These are phyloP conservation scores for Ursus arctos DNA, from an alignment of 2,113 vertebrate genomes.

Conservation along the genomic window DNA sequence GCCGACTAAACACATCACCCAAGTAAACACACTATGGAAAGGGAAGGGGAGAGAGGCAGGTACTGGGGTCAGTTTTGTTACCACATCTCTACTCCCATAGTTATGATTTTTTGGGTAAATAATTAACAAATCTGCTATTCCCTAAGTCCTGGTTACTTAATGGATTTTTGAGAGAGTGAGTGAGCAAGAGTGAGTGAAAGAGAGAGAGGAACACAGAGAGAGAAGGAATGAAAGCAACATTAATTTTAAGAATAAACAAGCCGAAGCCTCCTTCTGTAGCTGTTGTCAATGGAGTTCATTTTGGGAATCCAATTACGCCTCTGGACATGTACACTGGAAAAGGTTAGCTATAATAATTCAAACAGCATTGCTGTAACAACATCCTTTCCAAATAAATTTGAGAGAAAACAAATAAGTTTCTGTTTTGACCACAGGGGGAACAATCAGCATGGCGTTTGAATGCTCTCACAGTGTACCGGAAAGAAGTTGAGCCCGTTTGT, in stretches of 20 bases:
- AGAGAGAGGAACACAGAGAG: not conserved
- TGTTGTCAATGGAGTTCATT: conserved; percentile 11
- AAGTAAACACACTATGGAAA: not conserved
- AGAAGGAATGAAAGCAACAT: not conserved
- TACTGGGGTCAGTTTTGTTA: not conserved
- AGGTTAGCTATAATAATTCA: conserved; percentile 60
- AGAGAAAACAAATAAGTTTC: conserved; percentile 65
- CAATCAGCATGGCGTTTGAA: not conserved
- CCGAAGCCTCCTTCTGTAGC: not conserved
- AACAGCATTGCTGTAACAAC: conserved; percentile 13
- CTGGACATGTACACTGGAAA: conserved; percentile 28
- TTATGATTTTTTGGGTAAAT: not conserved
- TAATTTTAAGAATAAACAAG: conserved; percentile 52
- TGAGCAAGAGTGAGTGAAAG: not conserved
- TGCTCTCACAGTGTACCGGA: not conserved
- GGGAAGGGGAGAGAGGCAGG: not conserved
- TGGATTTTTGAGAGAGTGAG: not conserved
- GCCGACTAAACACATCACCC: not conserved
- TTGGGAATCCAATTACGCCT: conserved; percentile 57
- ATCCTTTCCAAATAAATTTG: conserved; percentile 51
- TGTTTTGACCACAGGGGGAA: conserved; percentile 39
- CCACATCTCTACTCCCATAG: not conserved
- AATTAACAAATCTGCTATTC: not conserved
- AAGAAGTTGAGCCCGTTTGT: not conserved
- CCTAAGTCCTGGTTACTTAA: not conserved